A percentile compares a stretch with the other conserved stretches of the same genome.
Conservation (phyloP, 1,140 invertebrate species). For the Anoplophora glabripennis region DNA sequence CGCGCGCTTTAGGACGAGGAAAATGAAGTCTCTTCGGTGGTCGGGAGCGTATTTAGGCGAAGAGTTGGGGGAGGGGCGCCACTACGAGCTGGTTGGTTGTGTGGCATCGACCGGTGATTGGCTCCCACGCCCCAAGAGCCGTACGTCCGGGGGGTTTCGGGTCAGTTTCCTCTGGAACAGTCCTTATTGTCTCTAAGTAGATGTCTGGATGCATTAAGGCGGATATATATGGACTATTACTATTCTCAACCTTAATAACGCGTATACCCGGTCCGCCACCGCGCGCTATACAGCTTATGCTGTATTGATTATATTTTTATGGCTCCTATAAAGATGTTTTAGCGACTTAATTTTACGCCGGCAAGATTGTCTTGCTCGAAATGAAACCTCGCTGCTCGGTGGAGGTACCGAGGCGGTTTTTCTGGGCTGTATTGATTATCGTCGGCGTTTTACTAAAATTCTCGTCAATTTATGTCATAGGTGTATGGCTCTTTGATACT, state of each 20-base stretch:
- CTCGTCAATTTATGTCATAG: too few relatives aligned
- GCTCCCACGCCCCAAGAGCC: slow-evolving; percentile 30
- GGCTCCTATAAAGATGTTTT: slow-evolving; percentile 37
- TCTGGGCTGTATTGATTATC: too few relatives aligned
- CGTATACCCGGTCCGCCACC: slow-evolving; percentile 14
- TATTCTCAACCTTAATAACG: slow-evolving; percentile 36
- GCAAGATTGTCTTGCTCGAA: slow-evolving; percentile 11
- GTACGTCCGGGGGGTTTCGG: slow-evolving; percentile 22
- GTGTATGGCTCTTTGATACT: too few relatives aligned
- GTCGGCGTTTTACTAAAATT: too few relatives aligned
- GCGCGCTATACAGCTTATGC: slow-evolving; percentile 30
- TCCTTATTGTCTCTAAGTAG: slow-evolving; percentile 46
- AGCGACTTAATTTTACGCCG: slow-evolving; percentile 37
- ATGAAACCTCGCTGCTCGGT: slow-evolving; percentile 14
- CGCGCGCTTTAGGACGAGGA: neutral
- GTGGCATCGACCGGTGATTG: slow-evolving; percentile 41
- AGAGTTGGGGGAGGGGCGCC: neutral
- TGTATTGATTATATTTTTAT: slow-evolving; percentile 45
- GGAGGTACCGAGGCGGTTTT: too few relatives aligned
- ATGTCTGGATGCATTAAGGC: slow-evolving; percentile 44
- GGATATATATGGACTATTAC: slow-evolving; percentile 37
- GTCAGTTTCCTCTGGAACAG: slow-evolving; percentile 26
- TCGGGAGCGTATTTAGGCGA: neutral
- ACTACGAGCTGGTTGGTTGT: slow-evolving; percentile 25
- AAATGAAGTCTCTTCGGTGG: neutral